These are phyloP conservation scores for Virgularia gustaviana DNA, from an alignment of 92 coral and sea anemone species.

Conservation along the genomic window DNA sequence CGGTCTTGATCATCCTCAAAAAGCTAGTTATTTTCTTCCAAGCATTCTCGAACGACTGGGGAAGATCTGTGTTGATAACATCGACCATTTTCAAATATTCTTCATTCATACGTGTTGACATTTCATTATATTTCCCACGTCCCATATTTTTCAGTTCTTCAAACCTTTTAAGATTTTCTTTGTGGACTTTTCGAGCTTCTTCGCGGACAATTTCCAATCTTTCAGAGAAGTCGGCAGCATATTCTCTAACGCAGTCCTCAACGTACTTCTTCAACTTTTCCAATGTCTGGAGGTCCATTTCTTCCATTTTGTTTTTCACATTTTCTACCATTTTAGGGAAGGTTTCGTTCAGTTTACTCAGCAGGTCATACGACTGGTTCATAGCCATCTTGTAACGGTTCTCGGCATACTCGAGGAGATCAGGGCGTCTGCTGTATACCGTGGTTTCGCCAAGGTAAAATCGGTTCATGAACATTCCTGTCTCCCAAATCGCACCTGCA, in stretches of 20 bases:
- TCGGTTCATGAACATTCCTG: constrained; percentile 63
- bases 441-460: constrained; percentile 59
- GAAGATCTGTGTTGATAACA: constrained; percentile 4
- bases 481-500: constrained; percentile 69
- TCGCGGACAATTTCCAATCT: too few relatives aligned
- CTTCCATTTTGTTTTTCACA: not conserved
- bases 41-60: not conserved
- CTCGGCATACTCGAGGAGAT: constrained; percentile 47
- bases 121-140: not conserved
- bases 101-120: too few relatives aligned
- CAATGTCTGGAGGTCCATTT: too few relatives aligned
- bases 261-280: too few relatives aligned
- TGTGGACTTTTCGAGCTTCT: constrained; percentile 55
- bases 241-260: too few relatives aligned
- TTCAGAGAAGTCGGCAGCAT: too few relatives aligned
- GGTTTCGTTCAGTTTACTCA: not conserved
- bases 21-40: not conserved
- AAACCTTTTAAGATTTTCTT: not conserved
- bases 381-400: constrained; percentile 42
- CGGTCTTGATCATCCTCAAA: constrained; percentile 2
- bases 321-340: not conserved
- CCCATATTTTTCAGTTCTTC: not conserved
- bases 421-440: constrained; percentile 35
- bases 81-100: not conserved
- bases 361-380: constrained; percentile 52